Conservation (phyloP, 2,113 vertebrate species). For the Aspidoscelis tigris region DNA sequence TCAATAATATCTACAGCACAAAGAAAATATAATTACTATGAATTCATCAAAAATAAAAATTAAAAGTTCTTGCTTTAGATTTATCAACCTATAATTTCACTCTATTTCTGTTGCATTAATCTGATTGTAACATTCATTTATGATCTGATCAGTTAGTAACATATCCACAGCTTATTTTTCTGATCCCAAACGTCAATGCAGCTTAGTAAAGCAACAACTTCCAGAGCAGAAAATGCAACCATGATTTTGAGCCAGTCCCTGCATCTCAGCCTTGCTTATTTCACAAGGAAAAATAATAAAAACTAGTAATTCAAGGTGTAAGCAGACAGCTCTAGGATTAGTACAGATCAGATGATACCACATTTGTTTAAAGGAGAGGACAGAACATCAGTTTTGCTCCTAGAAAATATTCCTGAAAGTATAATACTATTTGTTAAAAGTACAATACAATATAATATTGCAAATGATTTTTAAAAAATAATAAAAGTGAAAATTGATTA, state of each 20-base stretch:
- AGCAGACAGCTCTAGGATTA: not conserved
- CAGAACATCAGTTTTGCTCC: not conserved
- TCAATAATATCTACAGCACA: not conserved
- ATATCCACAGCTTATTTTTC: not conserved
- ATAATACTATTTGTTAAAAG: not conserved
- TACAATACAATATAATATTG: not conserved
- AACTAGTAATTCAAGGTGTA: not conserved
- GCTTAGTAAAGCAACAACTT: too few relatives aligned
- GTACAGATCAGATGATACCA: too few relatives aligned
- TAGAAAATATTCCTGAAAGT: not conserved
- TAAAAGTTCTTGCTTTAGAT: not conserved
- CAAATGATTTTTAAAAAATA: too few relatives aligned
- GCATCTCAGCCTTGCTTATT: too few relatives aligned
- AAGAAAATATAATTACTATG: not conserved
- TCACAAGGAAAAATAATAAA: too few relatives aligned
- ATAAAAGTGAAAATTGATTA: not conserved
- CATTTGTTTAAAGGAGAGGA: not conserved
- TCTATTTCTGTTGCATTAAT: not conserved
- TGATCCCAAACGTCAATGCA: too few relatives aligned
- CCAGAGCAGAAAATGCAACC: too few relatives aligned
- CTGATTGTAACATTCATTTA: not conserved
- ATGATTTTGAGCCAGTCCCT: too few relatives aligned
- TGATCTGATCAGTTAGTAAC: not conserved
- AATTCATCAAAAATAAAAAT: not conserved
- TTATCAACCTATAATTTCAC: not conserved